phyloP scores from a whole-genome alignment of 2,113 vertebrate genomes.

The Chaenocephalus aceratus region DNA sequence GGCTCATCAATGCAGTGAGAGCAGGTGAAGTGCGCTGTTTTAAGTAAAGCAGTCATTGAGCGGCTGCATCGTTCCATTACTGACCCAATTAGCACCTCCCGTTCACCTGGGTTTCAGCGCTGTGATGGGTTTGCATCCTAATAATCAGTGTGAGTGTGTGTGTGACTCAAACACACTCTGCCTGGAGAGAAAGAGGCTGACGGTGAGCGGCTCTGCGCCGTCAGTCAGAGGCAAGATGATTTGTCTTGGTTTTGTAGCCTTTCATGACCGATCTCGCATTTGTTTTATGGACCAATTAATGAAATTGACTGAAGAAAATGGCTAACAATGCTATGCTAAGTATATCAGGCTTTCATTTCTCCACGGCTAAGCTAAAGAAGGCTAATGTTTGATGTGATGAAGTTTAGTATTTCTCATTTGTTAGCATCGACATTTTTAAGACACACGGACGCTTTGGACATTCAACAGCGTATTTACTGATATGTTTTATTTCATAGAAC shows the following conservation, averaged over 20 bases:
- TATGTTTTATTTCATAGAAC: too few species aligned
- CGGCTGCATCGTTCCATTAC: slow-evolving; percentile 10
- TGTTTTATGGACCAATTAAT: neutral
- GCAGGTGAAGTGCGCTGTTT: slow-evolving; percentile 23
- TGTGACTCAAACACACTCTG: slow-evolving; percentile 21
- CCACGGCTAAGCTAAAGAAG: too few species aligned
- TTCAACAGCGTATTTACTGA: too few species aligned
- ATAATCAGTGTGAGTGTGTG: neutral
- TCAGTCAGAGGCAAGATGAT: slow-evolving; percentile 7
- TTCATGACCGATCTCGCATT: neutral
- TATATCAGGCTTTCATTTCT: too few species aligned
- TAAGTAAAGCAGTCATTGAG: slow-evolving; percentile 14
- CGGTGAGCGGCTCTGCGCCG: too few species aligned
- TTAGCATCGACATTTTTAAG: too few species aligned
- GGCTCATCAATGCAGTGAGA: slow-evolving; percentile 35
- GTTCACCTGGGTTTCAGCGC: slow-evolving; percentile 27
- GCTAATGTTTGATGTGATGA: too few species aligned
- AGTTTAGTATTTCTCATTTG: too few species aligned
- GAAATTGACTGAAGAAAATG: too few species aligned
- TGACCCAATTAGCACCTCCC: slow-evolving; percentile 4
- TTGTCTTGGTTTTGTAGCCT: neutral
- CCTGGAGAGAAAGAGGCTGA: slow-evolving; percentile 6
- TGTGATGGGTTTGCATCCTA: slow-evolving; percentile 16
- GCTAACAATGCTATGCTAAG: too few species aligned
- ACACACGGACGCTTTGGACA: too few species aligned